Conservation (phyloP, 2,797 vertebrate genomes). For the Myotis vivesi region DNA sequence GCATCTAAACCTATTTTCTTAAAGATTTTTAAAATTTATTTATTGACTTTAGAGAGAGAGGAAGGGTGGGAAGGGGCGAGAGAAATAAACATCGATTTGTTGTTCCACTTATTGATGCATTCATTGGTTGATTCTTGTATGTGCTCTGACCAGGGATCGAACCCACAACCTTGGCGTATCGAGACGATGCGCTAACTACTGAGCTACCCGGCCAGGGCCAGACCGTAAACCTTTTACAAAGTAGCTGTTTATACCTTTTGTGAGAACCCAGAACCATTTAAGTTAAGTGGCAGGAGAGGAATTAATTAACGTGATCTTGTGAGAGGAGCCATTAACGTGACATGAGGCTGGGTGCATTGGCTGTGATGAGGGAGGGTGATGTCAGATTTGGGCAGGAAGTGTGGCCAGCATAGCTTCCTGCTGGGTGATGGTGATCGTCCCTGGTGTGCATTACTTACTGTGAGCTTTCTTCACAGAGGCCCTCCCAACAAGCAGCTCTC, state of each 20-base stretch:
- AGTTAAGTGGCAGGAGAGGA: not conserved
- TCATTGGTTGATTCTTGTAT: not conserved
- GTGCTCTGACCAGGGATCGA: not conserved
- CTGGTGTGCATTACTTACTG: not conserved
- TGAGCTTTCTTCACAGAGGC: not conserved
- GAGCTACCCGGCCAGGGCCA: not conserved
- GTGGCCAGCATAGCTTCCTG: not conserved
- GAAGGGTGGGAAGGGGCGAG: not conserved
- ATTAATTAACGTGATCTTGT: not conserved
- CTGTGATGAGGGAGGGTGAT: not conserved
- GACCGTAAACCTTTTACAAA: not conserved
- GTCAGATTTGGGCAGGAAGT: not conserved
- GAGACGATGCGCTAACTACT: not conserved
- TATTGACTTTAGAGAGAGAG: not conserved
- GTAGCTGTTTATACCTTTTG: not conserved
- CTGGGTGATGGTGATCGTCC: accelerated
- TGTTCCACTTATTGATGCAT: not conserved
- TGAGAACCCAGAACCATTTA: not conserved
- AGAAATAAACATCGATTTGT: not conserved
- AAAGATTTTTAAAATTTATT: not conserved
- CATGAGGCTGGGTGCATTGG: not conserved
- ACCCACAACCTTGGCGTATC: not conserved
- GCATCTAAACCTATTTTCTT: not conserved
- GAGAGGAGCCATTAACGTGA: not conserved
- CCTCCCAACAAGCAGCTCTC: not conserved